These are phyloP conservation scores for Chaetodon trifasciatus DNA, from an alignment of 2,797 vertebrate genomes.

Conservation along the genomic window DNA sequence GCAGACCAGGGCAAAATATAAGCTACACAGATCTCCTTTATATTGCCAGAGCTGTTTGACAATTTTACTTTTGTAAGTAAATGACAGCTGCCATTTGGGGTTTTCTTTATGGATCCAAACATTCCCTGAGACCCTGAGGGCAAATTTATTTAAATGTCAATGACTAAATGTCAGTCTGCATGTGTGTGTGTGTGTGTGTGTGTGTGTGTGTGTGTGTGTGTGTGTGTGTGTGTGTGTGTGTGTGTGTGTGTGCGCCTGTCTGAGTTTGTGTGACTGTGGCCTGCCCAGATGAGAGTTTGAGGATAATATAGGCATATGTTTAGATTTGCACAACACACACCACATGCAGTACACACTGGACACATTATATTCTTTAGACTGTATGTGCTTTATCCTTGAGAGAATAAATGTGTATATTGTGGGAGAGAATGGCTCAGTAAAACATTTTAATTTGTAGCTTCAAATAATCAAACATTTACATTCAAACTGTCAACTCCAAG, in stretches of 20 bases:
- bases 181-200: conserved; percentile 1
- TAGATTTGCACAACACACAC: conserved; percentile 4
- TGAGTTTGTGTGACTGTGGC: background rate
- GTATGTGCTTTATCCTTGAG: background rate
- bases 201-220: too few relatives aligned
- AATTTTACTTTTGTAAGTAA: conserved; percentile 42
- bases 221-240: conserved; percentile 8
- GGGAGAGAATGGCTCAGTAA: background rate
- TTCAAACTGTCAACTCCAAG: background rate
- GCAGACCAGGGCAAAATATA: background rate
- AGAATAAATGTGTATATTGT: background rate
- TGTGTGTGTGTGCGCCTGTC: background rate
- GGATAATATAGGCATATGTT: conserved; percentile 18
- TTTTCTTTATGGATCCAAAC: conserved; percentile 54
- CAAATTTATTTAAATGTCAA: conserved; percentile 57
- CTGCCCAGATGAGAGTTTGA: background rate
- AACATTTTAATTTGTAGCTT: background rate
- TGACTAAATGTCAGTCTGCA: conserved; percentile 52
- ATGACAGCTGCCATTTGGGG: conserved; percentile 52
- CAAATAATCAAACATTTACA: background rate
- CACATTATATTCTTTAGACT: background rate
- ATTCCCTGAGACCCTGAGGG: conserved; percentile 40
- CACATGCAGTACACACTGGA: background rate
- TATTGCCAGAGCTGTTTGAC: conserved; percentile 27
- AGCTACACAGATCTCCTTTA: conserved; percentile 11